A percentile compares a stretch with the other conserved stretches of the same genome.
Conservation (phyloP, 2,888 invertebrate genomes). For the Metopia argyrocephala region DNA sequence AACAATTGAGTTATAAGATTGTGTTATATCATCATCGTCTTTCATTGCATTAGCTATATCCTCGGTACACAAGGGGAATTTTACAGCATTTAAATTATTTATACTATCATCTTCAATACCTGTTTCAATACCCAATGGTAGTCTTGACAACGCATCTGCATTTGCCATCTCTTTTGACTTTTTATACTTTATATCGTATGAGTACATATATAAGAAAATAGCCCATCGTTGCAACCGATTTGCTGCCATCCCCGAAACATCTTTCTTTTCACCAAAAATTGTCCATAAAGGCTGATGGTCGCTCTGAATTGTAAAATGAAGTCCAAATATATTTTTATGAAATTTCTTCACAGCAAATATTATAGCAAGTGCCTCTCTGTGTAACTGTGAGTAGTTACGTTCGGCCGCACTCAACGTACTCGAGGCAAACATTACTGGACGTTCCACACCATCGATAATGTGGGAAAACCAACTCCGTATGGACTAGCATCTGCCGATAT, state of each 20-base stretch:
- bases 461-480: constrained; percentile 44
- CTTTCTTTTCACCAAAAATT: constrained; percentile 35
- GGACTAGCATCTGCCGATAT: constrained; percentile 36
- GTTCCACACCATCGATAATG: constrained; percentile 50
- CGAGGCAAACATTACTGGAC: constrained; percentile 49
- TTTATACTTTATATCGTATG: constrained; percentile 50
- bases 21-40: too few species aligned
- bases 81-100: too few species aligned
- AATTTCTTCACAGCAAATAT: constrained; percentile 35
- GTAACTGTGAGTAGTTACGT: constrained; percentile 41
- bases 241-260: constrained; percentile 4
- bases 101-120: too few species aligned
- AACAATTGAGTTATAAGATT: too few species aligned
- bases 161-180: background rate
- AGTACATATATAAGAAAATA: constrained; percentile 43
- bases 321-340: constrained; percentile 10
- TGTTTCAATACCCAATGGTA: too few species aligned
- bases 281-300: constrained; percentile 1
- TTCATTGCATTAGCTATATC: too few species aligned
- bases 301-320: constrained; percentile 6
- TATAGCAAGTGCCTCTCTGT: constrained; percentile 35
- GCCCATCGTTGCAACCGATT: constrained; percentile 1
- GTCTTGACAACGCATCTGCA: too few species aligned
- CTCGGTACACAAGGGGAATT: too few species aligned
- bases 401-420: constrained; percentile 34